These are phyloP conservation scores for Gallinago jamesoni DNA, from an alignment of 2,113 vertebrate genomes.

Conservation along the genomic window DNA sequence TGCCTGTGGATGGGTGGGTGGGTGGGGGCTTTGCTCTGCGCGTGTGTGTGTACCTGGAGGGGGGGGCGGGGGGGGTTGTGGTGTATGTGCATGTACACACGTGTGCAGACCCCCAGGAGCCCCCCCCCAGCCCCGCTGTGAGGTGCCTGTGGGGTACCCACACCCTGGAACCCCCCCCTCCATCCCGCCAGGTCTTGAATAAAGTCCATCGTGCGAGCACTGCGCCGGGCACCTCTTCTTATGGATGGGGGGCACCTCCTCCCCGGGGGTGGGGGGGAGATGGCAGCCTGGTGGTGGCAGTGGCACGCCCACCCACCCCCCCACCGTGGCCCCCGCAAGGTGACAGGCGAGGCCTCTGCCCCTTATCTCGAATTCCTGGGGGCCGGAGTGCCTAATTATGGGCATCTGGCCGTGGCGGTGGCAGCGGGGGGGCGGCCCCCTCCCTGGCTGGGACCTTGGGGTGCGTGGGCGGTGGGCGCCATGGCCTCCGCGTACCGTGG, in stretches of 20 bases:
- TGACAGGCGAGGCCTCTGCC: neutral
- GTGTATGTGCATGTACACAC: neutral
- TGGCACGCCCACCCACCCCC: neutral
- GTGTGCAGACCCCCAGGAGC: neutral
- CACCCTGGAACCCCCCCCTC: neutral
- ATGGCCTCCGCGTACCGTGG: slow-evolving; percentile 76
- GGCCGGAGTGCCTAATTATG: slow-evolving; percentile 60
- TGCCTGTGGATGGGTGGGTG: neutral
- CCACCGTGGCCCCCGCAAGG: neutral
- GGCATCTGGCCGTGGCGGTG: neutral
- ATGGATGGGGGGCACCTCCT: neutral
- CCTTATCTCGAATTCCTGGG: slow-evolving; percentile 66
- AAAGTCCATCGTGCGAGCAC: slow-evolving; percentile 30
- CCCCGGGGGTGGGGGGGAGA: accelerated
- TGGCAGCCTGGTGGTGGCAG: neutral
- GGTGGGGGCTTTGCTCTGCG: neutral
- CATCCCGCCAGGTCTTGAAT: slow-evolving; percentile 29
- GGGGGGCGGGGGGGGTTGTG: too few relatives aligned
- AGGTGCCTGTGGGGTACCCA: neutral
- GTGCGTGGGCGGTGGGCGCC: neutral
- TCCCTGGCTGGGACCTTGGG: neutral
- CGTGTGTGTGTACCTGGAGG: neutral
- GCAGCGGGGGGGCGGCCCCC: neutral
- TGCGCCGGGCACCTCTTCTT: neutral
- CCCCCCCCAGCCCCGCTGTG: accelerated